These are phyloP conservation scores for Sapajus apella DNA, from an alignment of 2,113 vertebrate genomes.

Conservation along the genomic window DNA sequence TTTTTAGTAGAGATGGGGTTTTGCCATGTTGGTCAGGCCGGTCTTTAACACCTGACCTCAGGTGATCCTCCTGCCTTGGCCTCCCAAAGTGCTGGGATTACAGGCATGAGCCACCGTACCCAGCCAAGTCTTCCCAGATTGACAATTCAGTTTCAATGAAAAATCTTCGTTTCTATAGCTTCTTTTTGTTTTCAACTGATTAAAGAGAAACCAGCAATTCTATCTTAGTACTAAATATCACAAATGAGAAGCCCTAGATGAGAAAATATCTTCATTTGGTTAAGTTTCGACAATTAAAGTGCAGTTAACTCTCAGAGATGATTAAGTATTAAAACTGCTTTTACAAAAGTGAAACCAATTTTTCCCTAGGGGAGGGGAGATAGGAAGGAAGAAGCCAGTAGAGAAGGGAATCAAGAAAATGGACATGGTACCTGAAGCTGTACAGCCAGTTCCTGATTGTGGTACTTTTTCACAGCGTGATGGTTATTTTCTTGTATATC, in stretches of 20 bases:
- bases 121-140: neutral
- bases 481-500: slow-evolving; percentile 69
- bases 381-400: slow-evolving; percentile 20
- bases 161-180: neutral
- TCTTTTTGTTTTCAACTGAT: neutral
- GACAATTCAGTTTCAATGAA: neutral
- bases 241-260: slow-evolving; percentile 33
- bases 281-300: slow-evolving; percentile 39
- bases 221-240: neutral
- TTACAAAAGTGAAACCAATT: slow-evolving; percentile 21
- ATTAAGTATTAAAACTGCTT: slow-evolving; percentile 40
- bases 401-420: slow-evolving; percentile 74
- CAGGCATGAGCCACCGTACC: no score
- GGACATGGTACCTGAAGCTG: slow-evolving; percentile 71
- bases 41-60: no score
- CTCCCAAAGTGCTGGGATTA: no score
- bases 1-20: no score
- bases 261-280: slow-evolving; percentile 49
- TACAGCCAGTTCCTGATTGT: slow-evolving; percentile 75
- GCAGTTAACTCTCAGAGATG: slow-evolving; percentile 39
- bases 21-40: no score
- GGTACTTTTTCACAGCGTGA: slow-evolving; percentile 74
- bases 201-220: neutral
- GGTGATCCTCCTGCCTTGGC: no score
- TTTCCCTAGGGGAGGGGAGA: neutral